A percentile compares a stretch with the other conserved stretches of the same genome.
Evolutionary conservation across 2,888 invertebrate genomes (phyloP).

Genomic region (Papilio protenor): DNA sequence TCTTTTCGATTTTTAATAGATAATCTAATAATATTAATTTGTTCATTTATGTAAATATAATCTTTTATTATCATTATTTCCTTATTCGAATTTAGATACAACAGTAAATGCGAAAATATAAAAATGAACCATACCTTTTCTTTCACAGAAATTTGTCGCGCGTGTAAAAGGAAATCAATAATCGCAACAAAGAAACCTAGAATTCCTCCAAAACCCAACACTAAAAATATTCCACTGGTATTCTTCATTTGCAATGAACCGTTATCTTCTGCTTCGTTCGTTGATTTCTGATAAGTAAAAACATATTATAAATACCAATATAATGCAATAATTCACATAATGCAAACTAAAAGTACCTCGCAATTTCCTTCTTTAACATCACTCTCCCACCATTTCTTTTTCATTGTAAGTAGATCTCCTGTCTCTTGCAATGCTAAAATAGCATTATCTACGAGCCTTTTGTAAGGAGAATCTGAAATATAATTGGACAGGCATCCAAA

Average conservation of each 20-base stretch:
- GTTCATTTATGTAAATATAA: too few species aligned
- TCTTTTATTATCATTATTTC: too few species aligned
- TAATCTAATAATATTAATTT: too few species aligned
- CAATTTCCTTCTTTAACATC: constrained; percentile 80
- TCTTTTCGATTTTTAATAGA: too few species aligned
- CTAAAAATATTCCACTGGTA: constrained; percentile 96
- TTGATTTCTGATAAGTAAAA: constrained; percentile 53
- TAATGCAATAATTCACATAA: background rate
- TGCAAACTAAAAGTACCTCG: constrained; percentile 52
- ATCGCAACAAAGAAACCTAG: constrained; percentile 90
- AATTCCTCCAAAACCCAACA: constrained; percentile 89
- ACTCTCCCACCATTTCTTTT: constrained; percentile 95
- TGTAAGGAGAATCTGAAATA: constrained; percentile 87
- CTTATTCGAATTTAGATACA: too few species aligned
- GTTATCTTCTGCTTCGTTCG: constrained; percentile 67
- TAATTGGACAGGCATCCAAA: constrained; percentile 16
- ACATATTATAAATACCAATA: constrained; percentile 4
- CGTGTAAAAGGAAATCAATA: constrained; percentile 93
- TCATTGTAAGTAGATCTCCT: constrained; percentile 89
- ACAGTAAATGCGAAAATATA: background rate
- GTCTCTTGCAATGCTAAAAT: constrained; percentile 95
- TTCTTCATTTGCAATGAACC: constrained; percentile 91
- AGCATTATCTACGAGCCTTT: constrained; percentile 90
- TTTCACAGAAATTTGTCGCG: constrained; percentile 89
- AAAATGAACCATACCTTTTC: constrained; percentile 85